phyloP scores from a whole-genome alignment of 1,140 invertebrate genomes.

The Psix sp. region DNA sequence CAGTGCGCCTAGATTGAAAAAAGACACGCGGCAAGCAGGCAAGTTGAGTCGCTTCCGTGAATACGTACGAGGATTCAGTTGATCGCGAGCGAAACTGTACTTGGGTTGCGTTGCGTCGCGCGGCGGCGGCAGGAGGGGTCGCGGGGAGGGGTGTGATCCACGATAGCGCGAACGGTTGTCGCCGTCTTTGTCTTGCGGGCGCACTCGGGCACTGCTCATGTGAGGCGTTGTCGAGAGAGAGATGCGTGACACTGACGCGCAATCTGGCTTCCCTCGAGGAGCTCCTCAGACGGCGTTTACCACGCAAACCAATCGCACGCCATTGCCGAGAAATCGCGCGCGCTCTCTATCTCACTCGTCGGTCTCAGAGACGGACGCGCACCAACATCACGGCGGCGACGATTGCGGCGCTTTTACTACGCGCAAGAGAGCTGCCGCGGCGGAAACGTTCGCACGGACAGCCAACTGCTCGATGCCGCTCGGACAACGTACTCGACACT shows the following conservation, averaged over 20 bases:
- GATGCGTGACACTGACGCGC: not conserved
- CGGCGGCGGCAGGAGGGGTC: conserved; percentile 10
- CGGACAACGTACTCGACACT: conserved; percentile 3
- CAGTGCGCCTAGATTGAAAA: too few species aligned
- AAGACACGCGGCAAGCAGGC: not conserved
- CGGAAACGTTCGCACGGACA: too few species aligned
- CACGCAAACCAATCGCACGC: conserved; percentile 45
- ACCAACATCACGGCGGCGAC: conserved; percentile 40
- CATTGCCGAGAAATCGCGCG: conserved; percentile 33
- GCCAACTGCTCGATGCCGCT: conserved; percentile 8
- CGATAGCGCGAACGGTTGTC: conserved; percentile 35
- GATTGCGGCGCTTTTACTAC: conserved; percentile 2
- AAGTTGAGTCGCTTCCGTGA: not conserved
- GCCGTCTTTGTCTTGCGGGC: conserved; percentile 43
- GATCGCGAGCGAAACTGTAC: conserved; percentile 27
- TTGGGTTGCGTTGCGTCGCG: conserved; percentile 21
- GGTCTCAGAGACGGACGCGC: conserved; percentile 41
- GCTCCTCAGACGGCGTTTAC: conserved; percentile 17
- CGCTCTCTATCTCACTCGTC: conserved; percentile 1
- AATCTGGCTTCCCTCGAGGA: too few species aligned
- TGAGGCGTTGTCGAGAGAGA: conserved; percentile 29
- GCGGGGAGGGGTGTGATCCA: conserved; percentile 6
- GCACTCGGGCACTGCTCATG: conserved; percentile 34
- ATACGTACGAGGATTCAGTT: conserved; percentile 28
- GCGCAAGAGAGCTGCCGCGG: too few species aligned